Evolutionary conservation across 2,888 invertebrate species (phyloP), one percentile per base, ranked within the genome.

Genomic region (Cosmorhoe ocellata): DNA sequence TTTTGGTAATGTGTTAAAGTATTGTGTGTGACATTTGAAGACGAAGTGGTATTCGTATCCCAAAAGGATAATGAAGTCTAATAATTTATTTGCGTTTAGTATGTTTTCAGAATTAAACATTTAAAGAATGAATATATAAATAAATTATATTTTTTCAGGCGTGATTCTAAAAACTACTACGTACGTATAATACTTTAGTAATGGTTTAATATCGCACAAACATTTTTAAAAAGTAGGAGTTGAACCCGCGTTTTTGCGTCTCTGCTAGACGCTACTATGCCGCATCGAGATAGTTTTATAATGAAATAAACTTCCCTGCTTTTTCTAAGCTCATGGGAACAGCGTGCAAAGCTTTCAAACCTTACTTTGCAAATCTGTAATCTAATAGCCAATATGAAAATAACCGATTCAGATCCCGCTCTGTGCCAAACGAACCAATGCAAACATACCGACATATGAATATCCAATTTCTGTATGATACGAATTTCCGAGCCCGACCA

Each of bases 371-470:
- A 43, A 48, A 40, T 18, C 39, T 11, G 39, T 44, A 32, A 24
- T 24, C 24, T 24, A 24, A 52, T 48, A 47, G 39, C 47, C 47
- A 43, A 52, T 51, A 14, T 27, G 30, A 32, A 41, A 42, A 36
- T 41, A 49, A 11, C 37, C 49, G 33, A 37, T 44, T 33, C 38
- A 30, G 31, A 37, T 40, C 41, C 46, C 36, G 31, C 38, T 55
- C 45, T 9, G 34, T 36, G 44, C 41, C 31, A 55, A 48, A 58
- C 41, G 49, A 44, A 61, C 66, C 62, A 58, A 64, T 64, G 56
- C 65, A 60, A 64, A 63, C 57, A 69, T 69, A 58, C 18, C 26
- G 61, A 73, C 74, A 74, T 78, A 79, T 69, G 63, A 59, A 63
- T 66, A 63, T 69, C 61, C 61, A 66, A 67, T 67, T 63, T 63